Conservation (phyloP, 2,797 vertebrate species). For the Alcedo atthis region DNA sequence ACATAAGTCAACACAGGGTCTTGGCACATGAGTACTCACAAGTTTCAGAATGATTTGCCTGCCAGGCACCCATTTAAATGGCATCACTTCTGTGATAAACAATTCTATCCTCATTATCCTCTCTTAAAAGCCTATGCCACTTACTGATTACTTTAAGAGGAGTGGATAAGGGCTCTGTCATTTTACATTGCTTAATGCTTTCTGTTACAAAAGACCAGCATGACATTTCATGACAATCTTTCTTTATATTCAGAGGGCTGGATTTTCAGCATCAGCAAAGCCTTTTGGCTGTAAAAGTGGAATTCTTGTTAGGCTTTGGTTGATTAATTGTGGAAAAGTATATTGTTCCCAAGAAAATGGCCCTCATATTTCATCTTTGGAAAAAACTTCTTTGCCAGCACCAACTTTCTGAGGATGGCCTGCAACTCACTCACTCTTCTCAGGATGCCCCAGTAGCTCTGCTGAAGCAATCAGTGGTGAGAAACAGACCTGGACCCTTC, state of each 20-base stretch:
- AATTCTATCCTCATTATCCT: constrained; percentile 13
- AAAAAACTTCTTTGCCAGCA: background rate
- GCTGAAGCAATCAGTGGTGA: background rate
- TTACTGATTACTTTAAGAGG: constrained; percentile 27
- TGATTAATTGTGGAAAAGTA: background rate
- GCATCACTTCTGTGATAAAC: background rate
- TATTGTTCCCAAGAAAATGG: background rate
- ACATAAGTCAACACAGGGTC: background rate
- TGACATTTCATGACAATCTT: background rate
- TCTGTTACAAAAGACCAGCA: background rate
- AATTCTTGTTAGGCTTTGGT: background rate
- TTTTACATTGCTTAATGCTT: constrained; percentile 20
- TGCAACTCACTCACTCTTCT: background rate
- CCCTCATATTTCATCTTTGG: background rate
- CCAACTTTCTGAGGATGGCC: background rate
- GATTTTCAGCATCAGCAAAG: background rate
- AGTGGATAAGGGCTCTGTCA: background rate
- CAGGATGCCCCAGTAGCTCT: background rate
- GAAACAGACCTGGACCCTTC: background rate
- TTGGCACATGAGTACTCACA: background rate
- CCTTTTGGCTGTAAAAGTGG: background rate
- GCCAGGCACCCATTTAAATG: background rate
- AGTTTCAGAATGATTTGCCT: constrained; percentile 24
- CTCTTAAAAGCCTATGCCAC: background rate
- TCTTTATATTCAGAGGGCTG: background rate